Evolutionary conservation across 2,797 vertebrate species (phyloP), one percentile per base, ranked within the genome.

Genomic region (Cynodonichthys magdalenae): DNA sequence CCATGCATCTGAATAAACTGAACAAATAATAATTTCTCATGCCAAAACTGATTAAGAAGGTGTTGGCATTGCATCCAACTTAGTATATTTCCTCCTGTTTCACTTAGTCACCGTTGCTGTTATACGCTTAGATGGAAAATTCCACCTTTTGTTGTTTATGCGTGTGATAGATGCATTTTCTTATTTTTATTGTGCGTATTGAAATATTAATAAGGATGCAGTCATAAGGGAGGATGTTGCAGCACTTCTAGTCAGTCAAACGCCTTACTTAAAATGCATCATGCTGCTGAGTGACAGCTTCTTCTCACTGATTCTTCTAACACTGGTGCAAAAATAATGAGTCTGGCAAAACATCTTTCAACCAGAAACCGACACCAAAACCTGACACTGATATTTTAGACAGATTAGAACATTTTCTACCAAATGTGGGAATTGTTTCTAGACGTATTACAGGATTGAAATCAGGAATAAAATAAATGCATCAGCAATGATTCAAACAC

Each of bases 1-100:
- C 84, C 72, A 74, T 82, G 81, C 74, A 69, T 84, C 77, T 81
- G 71, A 69, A 83, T 77, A 84, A 82, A 82, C 75, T 71, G 58
- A 73, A 86, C 78, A 89, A 81, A 89, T 77, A 82, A 80, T 79
- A 53, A 77, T 71, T 53, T 63, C 69, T 55, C 24, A 75, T 62
- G 62, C 77, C 72, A 75, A 79, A 79, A 83, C 63, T 70, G 63
- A 88, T 84, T 86, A 83, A 75, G 83, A 87, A 68, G 47, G 54
- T 51, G 59, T 51, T 66, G 57, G 19, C 46, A 59, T 66, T 63
- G 45, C 62, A 53, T 82, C 75, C 70, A 75, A 73, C 69, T 56
- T 47, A 18, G 50, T 77, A 50, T 41, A 60, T 66, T 55, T 45
- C 46, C 42, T 24, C 45, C 49, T n/a, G 4, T 55, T 57, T 70